Evolutionary conservation across 2,113 vertebrate genomes (phyloP), one percentile per base, ranked within the genome.

Genomic region (Chloebia gouldiae): DNA sequence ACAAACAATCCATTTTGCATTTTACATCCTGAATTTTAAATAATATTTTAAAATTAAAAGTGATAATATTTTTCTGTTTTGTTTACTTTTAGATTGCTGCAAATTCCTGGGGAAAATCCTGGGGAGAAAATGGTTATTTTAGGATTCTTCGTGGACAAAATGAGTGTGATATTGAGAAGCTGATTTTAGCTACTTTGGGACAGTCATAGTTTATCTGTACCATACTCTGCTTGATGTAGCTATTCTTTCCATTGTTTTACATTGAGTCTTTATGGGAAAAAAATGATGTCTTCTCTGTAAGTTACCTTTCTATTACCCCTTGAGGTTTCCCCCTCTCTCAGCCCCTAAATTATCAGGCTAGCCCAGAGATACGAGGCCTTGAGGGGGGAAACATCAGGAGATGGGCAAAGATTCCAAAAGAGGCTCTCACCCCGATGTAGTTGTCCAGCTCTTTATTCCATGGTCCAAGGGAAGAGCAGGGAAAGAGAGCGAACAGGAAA

Each of bases 101-200:
- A 93, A 98, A 98, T 94, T 98, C 98, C 64, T 98, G 98, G 98
- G 98, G 98, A 92, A 98, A 96, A 50, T 97, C 92, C 13, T 98
- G 98, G 98, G 98, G 98, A 96, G 98, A 98, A 97, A 98, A 98
- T 60, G 98, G 98, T 72, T 98, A 98, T 96, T 98, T 98, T 83
- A 96, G 96, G 83, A 98, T 98, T 96, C 96, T 97, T 93, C 97
- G 98, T 79, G 98, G 98, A 92, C 96, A 95, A 96, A 98, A 98
- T 95, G 98, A 98, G 31, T 98, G 98, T 96, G 98, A 97, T 95
- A 98, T 98, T 96, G 98, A 98, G 96, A 98, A 97, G 60, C 50
- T 98, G 78, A 98, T 98, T 93, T 96, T 98, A n/a, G 93, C 98
- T 89, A 97, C 96, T 44, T 97, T 90, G 87, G 97, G 98, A 73